phyloP scores from a whole-genome alignment of 2,888 invertebrate genomes.

The Tenthredo notha region DNA sequence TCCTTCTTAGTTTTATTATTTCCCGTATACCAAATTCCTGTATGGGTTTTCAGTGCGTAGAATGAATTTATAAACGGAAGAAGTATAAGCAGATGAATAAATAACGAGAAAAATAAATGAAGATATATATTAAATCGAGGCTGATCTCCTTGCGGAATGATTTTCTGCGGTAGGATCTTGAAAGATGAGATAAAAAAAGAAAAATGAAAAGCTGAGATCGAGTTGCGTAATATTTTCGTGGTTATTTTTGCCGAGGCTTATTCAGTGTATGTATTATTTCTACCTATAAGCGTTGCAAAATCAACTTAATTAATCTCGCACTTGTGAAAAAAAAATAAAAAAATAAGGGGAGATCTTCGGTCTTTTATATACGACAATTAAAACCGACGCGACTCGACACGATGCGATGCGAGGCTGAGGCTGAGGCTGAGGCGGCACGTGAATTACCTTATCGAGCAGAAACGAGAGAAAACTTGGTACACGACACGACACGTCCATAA shows the following conservation, averaged over 20 bases:
- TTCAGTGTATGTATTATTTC: no score
- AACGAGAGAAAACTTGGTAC: slow-evolving; percentile 44
- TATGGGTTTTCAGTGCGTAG: background rate
- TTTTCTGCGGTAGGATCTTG: background rate
- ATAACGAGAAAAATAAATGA: background rate
- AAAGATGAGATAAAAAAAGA: background rate
- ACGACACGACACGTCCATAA: slow-evolving; percentile 52
- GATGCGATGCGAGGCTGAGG: no score
- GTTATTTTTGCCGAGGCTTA: background rate
- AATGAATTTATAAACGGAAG: background rate
- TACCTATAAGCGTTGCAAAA: slow-evolving; percentile 9
- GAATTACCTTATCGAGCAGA: slow-evolving; percentile 31
- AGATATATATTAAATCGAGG: background rate
- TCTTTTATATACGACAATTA: slow-evolving; percentile 50
- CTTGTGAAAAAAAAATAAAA: background rate
- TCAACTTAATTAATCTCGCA: slow-evolving; percentile 32
- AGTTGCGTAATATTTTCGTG: slow-evolving; percentile 32
- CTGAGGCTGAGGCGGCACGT: slow-evolving; percentile 1
- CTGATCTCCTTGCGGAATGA: background rate
- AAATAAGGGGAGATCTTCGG: slow-evolving; percentile 19
- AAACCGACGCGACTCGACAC: slow-evolving; percentile 14
- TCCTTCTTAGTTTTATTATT: background rate
- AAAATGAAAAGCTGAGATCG: slow-evolving; percentile 18
- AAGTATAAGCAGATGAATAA: background rate
- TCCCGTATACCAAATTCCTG: background rate